Percentiles rank a stretch among this genome's conserved stretches.
phyloP scores from a whole-genome alignment of 1,140 invertebrate genomes.

The Thaumetopoea pityocampa region DNA sequence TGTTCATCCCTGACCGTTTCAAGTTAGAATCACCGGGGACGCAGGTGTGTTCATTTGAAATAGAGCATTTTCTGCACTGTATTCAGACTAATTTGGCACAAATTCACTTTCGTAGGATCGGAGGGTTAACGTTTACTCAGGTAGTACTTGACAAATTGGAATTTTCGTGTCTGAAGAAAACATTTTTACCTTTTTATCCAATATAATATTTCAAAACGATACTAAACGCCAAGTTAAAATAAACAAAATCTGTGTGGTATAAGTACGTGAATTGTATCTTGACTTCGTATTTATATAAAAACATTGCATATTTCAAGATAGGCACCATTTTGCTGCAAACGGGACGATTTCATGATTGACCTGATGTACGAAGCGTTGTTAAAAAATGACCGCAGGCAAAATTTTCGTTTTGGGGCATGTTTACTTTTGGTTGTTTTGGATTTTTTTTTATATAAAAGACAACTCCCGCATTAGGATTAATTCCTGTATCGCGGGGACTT shows the following conservation, averaged over 20 bases:
- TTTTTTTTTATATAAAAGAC: too few species aligned
- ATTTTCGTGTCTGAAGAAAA: slow-evolving; percentile 12
- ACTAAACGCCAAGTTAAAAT: not conserved
- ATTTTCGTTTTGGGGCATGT: not conserved
- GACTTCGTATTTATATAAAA: slow-evolving; percentile 9
- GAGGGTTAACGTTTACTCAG: slow-evolving; percentile 20
- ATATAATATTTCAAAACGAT: not conserved
- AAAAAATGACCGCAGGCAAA: slow-evolving; percentile 1
- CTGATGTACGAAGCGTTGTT: slow-evolving; percentile 4
- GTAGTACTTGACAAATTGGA: slow-evolving; percentile 19
- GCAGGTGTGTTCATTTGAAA: slow-evolving; percentile 42
- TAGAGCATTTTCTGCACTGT: slow-evolving; percentile 44
- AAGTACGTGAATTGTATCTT: slow-evolving; percentile 7
- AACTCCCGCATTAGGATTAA: too few species aligned
- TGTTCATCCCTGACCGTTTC: slow-evolving; percentile 28
- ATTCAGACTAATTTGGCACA: slow-evolving; percentile 24
- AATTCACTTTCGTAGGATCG: slow-evolving; percentile 12
- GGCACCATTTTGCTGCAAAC: slow-evolving; percentile 1
- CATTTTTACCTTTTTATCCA: too few species aligned
- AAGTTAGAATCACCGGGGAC: slow-evolving; percentile 37
- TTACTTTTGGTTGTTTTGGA: too few species aligned
- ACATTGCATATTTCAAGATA: slow-evolving; percentile 19
- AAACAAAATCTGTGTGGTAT: slow-evolving; percentile 7
- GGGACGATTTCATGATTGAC: slow-evolving; percentile 17
- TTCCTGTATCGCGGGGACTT: too few species aligned